These are phyloP conservation scores for Enteromius anoplus DNA, from an alignment of 2,797 vertebrate genomes.

Conservation along the genomic window DNA sequence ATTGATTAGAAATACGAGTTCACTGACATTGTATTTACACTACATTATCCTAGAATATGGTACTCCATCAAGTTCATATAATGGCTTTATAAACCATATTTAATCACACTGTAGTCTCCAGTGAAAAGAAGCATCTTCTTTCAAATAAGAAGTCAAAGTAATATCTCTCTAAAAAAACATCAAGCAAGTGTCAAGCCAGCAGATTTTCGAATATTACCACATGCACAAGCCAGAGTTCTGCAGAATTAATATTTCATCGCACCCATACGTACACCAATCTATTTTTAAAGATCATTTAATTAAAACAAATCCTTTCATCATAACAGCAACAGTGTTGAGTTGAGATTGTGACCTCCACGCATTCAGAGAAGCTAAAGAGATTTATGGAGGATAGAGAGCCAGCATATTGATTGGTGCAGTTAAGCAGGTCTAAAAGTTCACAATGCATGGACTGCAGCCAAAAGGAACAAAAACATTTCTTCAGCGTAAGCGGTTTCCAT, in stretches of 20 bases:
- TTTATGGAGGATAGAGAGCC: constrained; percentile 32
- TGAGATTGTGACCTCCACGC: constrained; percentile 26
- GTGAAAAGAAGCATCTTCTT: neutral
- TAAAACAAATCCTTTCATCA: constrained; percentile 37
- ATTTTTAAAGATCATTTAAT: constrained; percentile 39
- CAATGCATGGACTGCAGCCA: constrained; percentile 14
- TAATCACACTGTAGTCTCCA: neutral
- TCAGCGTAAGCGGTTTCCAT: neutral
- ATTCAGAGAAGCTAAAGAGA: constrained; percentile 21
- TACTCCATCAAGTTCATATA: neutral
- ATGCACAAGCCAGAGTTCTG: constrained; percentile 7
- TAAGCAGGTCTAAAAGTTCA: constrained; percentile 33
- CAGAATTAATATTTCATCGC: constrained; percentile 27
- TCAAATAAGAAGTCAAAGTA: neutral
- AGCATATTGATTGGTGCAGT: constrained; percentile 19
- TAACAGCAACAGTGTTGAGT: constrained; percentile 29
- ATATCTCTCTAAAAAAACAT: neutral
- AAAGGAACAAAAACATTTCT: constrained; percentile 16
- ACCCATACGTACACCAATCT: neutral
- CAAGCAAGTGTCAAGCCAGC: constrained; percentile 5
- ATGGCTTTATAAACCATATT: neutral
- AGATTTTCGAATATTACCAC: constrained; percentile 9
- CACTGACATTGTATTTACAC: neutral
- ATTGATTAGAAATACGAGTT: too few species aligned
- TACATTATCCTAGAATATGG: neutral